Evolutionary conservation across 2,113 vertebrate species (phyloP), one percentile per base, ranked within the genome.

Genomic region (Salvelinus sp.): DNA sequence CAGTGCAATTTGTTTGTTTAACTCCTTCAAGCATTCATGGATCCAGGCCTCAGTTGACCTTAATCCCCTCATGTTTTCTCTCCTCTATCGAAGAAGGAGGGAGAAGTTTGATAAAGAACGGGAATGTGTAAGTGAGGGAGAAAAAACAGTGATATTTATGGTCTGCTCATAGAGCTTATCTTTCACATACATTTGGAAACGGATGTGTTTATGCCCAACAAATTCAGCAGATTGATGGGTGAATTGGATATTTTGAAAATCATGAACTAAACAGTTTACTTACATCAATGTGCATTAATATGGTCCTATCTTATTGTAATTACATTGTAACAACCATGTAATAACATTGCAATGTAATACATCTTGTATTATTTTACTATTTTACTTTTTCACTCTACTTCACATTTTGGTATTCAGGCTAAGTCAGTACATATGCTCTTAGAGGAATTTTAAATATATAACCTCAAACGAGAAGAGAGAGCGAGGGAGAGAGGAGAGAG

Each of bases 1-100:
- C 58, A 62, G 58, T 62, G n/a, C 81, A 83, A 85, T 86, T 82
- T 83, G 83, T 81, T 85, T 76, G 75, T 77, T 81, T 75, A 81
- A 80, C 77, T 83, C 80, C 76, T 80, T 78, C 76, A 75, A 69
- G 62, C 73, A 62, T 70, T 72, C 69, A 72, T 64, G 72, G 64
- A 67, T 71, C 65, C 23, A 23, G 48, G 23, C 28, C 44, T 85
- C 76, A 72, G 62, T 74, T 79, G 67, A 71, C 66, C 81, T 74
- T 75, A 80, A 82, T 81, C 76, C 66, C 27, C 60, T 25, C 38
- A 63, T 20, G 60, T 22, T 77, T 72, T 62, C 54, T 20, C 54
- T 57, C 20, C 58, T 62, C n/a, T 62, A n/a, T 62, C 2, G n/a
- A 7, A 60, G 12, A 6, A 6, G n/a, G 58, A 62, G 70, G 30